phyloP scores from a whole-genome alignment of 2,113 vertebrate species.

The Cephalopholis sonnerati region DNA sequence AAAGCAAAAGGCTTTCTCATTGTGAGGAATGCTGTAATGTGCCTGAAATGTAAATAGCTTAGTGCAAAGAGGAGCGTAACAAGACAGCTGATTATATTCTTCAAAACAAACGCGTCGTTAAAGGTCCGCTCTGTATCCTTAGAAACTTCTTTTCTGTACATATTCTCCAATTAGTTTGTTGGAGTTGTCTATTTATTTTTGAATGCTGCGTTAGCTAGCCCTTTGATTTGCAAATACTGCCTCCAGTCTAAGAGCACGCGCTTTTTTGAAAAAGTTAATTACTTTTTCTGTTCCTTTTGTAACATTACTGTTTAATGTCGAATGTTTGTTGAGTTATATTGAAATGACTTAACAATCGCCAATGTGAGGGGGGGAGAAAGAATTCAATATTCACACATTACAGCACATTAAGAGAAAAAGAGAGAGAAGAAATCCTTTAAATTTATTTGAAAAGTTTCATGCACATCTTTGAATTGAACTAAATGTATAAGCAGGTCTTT shows the following conservation, averaged over 20 bases:
- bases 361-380: constrained; percentile 48
- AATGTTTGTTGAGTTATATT: constrained; percentile 87
- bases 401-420: constrained; percentile 59
- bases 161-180: constrained; percentile 87
- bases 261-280: constrained; percentile 89
- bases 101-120: constrained; percentile 78
- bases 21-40: constrained; percentile 71
- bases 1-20: constrained; percentile 59
- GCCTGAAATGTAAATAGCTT: constrained; percentile 82
- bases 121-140: constrained; percentile 83
- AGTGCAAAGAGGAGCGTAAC: constrained; percentile 75
- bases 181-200: constrained; percentile 87
- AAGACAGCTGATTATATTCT: constrained; percentile 82
- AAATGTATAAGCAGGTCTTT: constrained; percentile 61
- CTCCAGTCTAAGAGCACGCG: constrained; percentile 82
- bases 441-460: constrained; percentile 74
- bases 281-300: constrained; percentile 90
- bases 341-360: constrained; percentile 84
- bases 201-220: constrained; percentile 80
- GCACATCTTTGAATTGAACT: constrained; percentile 74
- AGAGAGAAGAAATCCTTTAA: constrained; percentile 61
- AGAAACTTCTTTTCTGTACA: constrained; percentile 85
- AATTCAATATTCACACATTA: constrained; percentile 76
- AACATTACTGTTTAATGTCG: constrained; percentile 87
- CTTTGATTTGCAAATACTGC: constrained; percentile 88